phyloP scores from a whole-genome alignment of 2,113 vertebrate species.

The Leptocoma aspasia region DNA sequence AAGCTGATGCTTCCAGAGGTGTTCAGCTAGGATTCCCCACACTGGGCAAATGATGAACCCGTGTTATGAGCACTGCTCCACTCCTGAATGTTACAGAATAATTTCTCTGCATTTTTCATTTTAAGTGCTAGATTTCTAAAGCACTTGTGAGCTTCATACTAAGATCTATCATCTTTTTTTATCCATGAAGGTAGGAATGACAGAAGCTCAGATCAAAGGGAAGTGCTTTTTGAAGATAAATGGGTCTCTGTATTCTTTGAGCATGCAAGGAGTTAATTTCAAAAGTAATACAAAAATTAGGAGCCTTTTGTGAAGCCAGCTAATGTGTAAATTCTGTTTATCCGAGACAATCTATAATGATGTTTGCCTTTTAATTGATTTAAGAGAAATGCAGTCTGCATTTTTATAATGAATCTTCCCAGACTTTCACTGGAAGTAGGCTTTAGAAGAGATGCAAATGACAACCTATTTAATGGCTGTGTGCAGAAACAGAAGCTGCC shows the following conservation, averaged over 20 bases:
- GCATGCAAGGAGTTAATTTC: not conserved
- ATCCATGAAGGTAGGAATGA: not conserved
- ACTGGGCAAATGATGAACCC: not conserved
- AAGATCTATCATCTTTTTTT: not conserved
- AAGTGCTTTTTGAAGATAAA: conserved; percentile 11
- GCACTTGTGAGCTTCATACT: not conserved
- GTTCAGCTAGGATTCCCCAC: not conserved
- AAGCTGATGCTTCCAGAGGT: not conserved
- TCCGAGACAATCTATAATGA: not conserved
- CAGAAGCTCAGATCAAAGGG: conserved; percentile 33
- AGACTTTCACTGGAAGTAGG: not conserved
- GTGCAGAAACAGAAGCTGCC: not conserved
- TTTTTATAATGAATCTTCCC: conserved; percentile 4
- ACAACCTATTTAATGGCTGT: conserved; percentile 21
- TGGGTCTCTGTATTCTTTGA: not conserved
- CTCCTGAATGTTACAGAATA: not conserved
- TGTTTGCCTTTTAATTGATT: not conserved
- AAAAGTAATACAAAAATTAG: not conserved
- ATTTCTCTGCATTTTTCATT: not conserved
- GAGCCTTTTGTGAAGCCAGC: not conserved
- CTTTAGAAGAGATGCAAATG: conserved; percentile 33
- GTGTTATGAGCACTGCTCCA: not conserved
- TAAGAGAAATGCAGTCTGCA: not conserved
- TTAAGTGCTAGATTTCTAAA: not conserved
- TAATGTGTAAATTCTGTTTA: not conserved